phyloP scores from a whole-genome alignment of 2,113 vertebrate species.

The Scartelaos histophorus region DNA sequence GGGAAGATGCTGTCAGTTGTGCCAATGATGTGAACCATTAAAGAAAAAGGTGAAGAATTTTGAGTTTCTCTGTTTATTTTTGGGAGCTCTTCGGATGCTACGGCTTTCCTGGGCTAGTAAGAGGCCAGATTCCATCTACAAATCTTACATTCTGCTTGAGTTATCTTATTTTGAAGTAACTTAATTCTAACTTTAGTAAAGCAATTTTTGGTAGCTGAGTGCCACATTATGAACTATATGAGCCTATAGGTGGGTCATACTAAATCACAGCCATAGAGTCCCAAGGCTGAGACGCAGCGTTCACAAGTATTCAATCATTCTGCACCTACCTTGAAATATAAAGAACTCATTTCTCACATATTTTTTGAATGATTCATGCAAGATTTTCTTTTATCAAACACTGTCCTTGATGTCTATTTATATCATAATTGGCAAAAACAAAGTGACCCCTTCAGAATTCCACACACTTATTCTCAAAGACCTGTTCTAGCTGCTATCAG shows the following conservation, averaged over 20 bases:
- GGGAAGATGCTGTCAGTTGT: too few species aligned
- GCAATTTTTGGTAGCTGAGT: too few species aligned
- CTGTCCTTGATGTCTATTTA: neutral
- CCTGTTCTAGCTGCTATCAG: neutral
- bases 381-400: neutral
- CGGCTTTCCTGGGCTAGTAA: too few species aligned
- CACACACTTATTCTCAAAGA: neutral
- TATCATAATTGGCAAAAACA: neutral
- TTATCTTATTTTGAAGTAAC: too few species aligned
- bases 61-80: too few species aligned
- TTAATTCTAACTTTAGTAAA: too few species aligned
- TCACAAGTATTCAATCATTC: neutral
- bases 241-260: neutral
- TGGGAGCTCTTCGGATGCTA: too few species aligned
- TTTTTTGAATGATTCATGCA: neutral
- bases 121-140: too few species aligned
- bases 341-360: neutral
- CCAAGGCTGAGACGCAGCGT: neutral
- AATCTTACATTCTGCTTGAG: too few species aligned
- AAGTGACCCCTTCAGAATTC: neutral
- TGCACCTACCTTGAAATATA: neutral
- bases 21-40: too few species aligned
- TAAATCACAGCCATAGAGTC: neutral
- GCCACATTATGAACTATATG: too few species aligned
- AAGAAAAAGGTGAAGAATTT: too few species aligned